Percentiles rank a stretch among this genome's conserved stretches.
phyloP scores from a whole-genome alignment of 2,888 invertebrate genomes.

The Agrochola macilenta region DNA sequence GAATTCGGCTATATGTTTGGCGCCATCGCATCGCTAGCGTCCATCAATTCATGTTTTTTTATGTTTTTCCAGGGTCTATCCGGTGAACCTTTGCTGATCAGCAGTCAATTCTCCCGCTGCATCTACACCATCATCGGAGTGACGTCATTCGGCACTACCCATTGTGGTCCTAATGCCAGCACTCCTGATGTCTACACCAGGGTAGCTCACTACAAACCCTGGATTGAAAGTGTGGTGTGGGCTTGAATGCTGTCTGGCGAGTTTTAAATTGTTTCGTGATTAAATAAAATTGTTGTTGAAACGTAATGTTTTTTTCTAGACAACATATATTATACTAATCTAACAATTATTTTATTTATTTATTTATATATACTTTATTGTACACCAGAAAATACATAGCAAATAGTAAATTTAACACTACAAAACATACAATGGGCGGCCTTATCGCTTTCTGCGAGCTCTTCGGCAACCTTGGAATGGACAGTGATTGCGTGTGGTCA shows the following conservation, averaged over 20 bases:
- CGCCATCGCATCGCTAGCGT: not conserved
- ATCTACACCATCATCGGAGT: constrained; percentile 42
- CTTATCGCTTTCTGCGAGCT: no score
- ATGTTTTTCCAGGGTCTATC: constrained; percentile 15
- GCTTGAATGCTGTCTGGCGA: not conserved
- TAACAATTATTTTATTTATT: no score
- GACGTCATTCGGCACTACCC: constrained; percentile 2
- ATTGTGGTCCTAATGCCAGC: not conserved
- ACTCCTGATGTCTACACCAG: constrained; percentile 34
- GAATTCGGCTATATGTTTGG: not conserved
- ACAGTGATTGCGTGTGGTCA: no score
- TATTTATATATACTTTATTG: no score
- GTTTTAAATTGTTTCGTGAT: not conserved
- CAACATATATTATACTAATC: not conserved
- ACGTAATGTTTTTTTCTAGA: not conserved
- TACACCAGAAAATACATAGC: no score
- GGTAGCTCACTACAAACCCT: constrained; percentile 44
- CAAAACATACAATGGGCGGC: no score
- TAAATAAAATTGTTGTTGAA: not conserved
- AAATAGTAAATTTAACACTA: no score
- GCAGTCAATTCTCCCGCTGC: constrained; percentile 34
- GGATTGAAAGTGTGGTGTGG: constrained; percentile 49
- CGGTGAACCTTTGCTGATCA: constrained; percentile 36
- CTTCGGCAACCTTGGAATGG: no score
- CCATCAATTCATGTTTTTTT: not conserved